Evolutionary conservation across 2,113 vertebrate genomes (phyloP).

Genomic region (Irena cyanogastra): DNA sequence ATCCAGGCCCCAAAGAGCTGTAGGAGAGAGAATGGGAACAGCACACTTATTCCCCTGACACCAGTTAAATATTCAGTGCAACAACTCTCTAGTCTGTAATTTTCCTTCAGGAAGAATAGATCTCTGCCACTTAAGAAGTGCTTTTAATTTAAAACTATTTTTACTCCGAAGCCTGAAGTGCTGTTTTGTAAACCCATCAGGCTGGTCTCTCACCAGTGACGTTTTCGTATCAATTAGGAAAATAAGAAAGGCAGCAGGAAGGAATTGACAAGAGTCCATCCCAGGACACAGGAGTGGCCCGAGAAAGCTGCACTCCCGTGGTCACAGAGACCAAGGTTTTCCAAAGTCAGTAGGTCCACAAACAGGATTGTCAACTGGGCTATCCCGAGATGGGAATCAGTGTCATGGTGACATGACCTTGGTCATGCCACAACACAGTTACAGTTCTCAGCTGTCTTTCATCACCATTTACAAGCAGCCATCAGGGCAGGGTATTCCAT

Average conservation of each 20-base stretch:
- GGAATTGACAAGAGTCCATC: not conserved
- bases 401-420: not conserved
- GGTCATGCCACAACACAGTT: not conserved
- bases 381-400: not conserved
- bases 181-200: not conserved
- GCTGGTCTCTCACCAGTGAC: not conserved
- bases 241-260: not conserved
- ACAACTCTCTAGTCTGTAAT: not conserved
- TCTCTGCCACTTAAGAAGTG: not conserved
- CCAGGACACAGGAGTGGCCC: not conserved
- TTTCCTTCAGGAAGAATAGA: not conserved
- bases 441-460: not conserved
- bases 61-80: not conserved
- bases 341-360: not conserved
- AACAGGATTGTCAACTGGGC: not conserved
- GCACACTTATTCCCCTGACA: not conserved
- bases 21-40: not conserved
- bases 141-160: not conserved
- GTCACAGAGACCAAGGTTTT: not conserved
- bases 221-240: not conserved
- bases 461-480: not conserved
- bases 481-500: not conserved
- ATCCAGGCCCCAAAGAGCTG: not conserved
- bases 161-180: not conserved
- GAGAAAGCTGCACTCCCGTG: not conserved